Percentiles rank a stretch among this genome's conserved stretches.
Conservation (phyloP, 1,140 invertebrate genomes). For the Panulirus ornatus region DNA sequence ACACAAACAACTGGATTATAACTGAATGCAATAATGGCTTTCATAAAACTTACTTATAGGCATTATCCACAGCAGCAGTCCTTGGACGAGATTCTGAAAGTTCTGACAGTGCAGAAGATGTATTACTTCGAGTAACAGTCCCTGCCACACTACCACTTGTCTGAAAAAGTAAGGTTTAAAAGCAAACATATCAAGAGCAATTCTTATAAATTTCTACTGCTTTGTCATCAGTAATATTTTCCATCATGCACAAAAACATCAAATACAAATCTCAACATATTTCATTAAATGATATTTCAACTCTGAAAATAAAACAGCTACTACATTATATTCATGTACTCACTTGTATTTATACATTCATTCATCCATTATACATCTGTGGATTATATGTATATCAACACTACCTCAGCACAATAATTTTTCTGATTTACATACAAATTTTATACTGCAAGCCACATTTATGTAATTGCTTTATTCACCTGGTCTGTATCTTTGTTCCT, state of each 20-base stretch:
- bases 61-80: conserved; percentile 82
- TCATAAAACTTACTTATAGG: conserved; percentile 84
- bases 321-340: too few relatives aligned
- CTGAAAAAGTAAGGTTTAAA: conserved; percentile 40
- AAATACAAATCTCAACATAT: too few relatives aligned
- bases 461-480: conserved; percentile 24
- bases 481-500: conserved; percentile 71
- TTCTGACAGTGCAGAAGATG: conserved; percentile 86
- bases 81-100: conserved; percentile 78
- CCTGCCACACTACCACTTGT: conserved; percentile 80
- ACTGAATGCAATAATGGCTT: background rate
- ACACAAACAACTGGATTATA: too few relatives aligned
- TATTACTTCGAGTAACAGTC: conserved; percentile 87
- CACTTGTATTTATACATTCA: too few relatives aligned
- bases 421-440: too few relatives aligned
- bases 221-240: too few relatives aligned
- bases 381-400: background rate
- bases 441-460: too few relatives aligned
- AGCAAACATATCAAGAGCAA: background rate
- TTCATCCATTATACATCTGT: too few relatives aligned
- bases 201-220: background rate
- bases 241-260: too few relatives aligned
- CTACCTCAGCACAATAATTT: background rate
- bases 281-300: too few relatives aligned
- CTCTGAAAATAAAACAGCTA: too few relatives aligned